These are phyloP conservation scores for Damaliscus lunatus DNA, from an alignment of 2,113 vertebrate species.

Conservation along the genomic window DNA sequence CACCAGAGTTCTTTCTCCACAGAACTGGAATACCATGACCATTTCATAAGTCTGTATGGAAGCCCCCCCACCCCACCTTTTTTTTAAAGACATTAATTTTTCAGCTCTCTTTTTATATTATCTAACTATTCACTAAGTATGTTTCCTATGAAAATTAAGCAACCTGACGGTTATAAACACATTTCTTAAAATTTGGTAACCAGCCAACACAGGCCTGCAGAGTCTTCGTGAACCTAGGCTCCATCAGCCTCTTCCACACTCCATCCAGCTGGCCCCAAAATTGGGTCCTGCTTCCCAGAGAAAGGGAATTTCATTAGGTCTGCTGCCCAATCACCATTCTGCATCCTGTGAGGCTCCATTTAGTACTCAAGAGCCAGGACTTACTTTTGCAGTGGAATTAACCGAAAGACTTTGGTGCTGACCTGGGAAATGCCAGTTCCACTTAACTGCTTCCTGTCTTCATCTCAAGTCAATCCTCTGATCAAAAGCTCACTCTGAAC, in stretches of 20 bases:
- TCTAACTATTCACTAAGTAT: neutral
- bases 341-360: neutral
- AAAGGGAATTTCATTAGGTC: neutral
- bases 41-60: neutral
- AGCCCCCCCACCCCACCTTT: neutral
- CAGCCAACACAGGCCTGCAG: neutral
- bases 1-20: neutral
- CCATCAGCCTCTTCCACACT: neutral
- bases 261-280: neutral
- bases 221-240: neutral
- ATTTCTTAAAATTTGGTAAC: neutral
- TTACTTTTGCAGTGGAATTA: neutral
- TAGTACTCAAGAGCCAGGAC: neutral
- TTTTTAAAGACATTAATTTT: neutral
- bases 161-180: neutral
- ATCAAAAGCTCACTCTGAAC: neutral
- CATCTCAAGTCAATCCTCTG: neutral
- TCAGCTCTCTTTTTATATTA: neutral
- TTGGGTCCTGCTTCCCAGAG: neutral
- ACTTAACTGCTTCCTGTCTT: neutral
- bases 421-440: neutral
- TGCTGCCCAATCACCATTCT: rapidly evolving
- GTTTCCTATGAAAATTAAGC: constrained; percentile 1
- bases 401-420: neutral
- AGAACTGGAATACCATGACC: neutral